phyloP scores from a whole-genome alignment of 2,888 invertebrate species.

The Pilophorus perplexus region DNA sequence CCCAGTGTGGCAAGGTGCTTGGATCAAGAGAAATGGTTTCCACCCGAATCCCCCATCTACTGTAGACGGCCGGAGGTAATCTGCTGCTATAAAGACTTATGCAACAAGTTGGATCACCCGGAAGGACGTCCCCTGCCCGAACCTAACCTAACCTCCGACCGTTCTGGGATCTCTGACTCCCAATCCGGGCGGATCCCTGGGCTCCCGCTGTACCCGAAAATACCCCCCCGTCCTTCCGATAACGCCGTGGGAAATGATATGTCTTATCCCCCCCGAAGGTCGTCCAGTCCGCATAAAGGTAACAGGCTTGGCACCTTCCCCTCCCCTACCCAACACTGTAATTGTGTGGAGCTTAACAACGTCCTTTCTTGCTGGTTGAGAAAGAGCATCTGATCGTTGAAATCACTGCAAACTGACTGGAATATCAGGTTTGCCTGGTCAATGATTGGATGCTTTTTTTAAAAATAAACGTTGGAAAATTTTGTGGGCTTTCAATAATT shows the following conservation, averaged over 20 bases:
- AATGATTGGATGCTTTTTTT: too few relatives aligned
- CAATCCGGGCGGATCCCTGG: too few relatives aligned
- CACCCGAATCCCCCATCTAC: constrained; percentile 58
- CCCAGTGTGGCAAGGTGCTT: constrained; percentile 55
- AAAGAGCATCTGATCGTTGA: background rate
- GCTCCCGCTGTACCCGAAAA: constrained; percentile 22
- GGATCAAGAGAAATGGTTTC: constrained; percentile 58
- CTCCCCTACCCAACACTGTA: too few relatives aligned
- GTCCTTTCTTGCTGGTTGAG: too few relatives aligned
- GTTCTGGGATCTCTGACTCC: too few relatives aligned
- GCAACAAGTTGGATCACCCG: constrained; percentile 34
- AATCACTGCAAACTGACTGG: too few relatives aligned
- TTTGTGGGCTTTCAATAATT: too few relatives aligned
- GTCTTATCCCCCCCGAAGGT: background rate
- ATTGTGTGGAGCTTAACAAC: too few relatives aligned
- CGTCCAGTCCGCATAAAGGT: constrained; percentile 20
- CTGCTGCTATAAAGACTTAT: constrained; percentile 39
- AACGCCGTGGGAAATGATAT: background rate
- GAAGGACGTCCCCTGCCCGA: background rate
- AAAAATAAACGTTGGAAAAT: too few relatives aligned
- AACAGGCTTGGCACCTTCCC: constrained; percentile 32
- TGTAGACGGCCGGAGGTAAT: constrained; percentile 29
- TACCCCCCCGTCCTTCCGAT: background rate
- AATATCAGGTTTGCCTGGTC: too few relatives aligned
- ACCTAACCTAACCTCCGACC: background rate